These are phyloP conservation scores for Actenoides hombroni DNA, from an alignment of 2,113 vertebrate genomes.

Conservation along the genomic window DNA sequence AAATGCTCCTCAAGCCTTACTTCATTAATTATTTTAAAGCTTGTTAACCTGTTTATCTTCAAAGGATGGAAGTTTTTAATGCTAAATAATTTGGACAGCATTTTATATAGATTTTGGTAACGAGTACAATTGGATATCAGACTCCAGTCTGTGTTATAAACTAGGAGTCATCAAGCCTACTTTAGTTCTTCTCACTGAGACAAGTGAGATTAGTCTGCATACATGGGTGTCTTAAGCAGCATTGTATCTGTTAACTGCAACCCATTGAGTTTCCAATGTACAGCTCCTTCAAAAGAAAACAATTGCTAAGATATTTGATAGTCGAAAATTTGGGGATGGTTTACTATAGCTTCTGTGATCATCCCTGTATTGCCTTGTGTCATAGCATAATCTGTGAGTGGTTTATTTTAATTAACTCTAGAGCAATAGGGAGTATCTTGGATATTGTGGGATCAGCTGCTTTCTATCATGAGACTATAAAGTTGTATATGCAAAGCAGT, in stretches of 20 bases:
- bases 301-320: neutral
- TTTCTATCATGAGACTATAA: neutral
- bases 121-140: conserved; percentile 5
- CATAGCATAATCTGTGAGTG: neutral
- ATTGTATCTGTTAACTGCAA: neutral
- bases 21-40: conserved; percentile 61
- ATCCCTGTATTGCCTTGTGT: neutral
- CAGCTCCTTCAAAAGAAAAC: neutral
- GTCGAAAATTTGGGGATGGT: neutral
- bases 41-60: conserved; percentile 62
- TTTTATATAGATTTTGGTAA: conserved; percentile 15
- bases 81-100: neutral
- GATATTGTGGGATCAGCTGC: neutral
- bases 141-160: neutral
- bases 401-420: neutral
- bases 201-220: neutral
- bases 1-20: conserved; percentile 52
- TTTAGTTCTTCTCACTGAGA: neutral
- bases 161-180: neutral
- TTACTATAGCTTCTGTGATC: neutral
- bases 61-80: conserved; percentile 49
- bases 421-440: neutral
- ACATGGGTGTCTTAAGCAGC: neutral
- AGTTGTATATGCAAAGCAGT: neutral
- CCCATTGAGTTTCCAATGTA: neutral